phyloP scores from a whole-genome alignment of 2,888 invertebrate genomes.

The Acleris cristana region DNA sequence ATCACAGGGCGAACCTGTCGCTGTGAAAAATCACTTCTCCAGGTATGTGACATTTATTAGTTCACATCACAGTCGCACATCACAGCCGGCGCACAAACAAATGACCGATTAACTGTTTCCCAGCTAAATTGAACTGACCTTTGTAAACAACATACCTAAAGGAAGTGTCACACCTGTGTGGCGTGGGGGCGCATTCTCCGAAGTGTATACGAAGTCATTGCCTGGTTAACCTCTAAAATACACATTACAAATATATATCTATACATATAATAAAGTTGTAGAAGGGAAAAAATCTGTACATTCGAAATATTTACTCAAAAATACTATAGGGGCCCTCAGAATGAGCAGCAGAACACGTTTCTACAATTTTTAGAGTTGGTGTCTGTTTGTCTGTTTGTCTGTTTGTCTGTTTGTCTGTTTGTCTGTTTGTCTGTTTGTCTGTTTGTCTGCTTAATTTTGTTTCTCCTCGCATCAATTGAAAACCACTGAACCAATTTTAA shows the following conservation, averaged over 20 bases:
- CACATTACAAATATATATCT: neutral
- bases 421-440: no score
- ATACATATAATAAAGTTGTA: no score
- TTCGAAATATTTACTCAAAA: no score
- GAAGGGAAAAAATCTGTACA: no score
- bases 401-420: no score
- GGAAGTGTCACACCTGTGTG: slow-evolving; percentile 13
- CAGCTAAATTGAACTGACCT: slow-evolving; percentile 1
- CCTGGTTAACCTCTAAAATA: neutral
- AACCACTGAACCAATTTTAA: no score
- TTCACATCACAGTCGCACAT: slow-evolving; percentile 21
- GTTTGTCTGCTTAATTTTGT: no score
- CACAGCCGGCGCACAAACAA: slow-evolving; percentile 23
- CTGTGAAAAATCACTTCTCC: slow-evolving; percentile 57
- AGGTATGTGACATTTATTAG: slow-evolving; percentile 52
- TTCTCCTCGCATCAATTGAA: no score
- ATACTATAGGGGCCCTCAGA: no score
- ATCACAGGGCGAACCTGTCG: slow-evolving; percentile 54
- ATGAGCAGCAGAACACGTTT: no score
- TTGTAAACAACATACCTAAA: slow-evolving; percentile 20
- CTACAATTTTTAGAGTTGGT: no score
- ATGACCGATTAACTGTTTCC: slow-evolving; percentile 40
- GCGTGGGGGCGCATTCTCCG: slow-evolving; percentile 7
- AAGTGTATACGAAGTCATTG: neutral
- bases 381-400: no score